Percentiles rank a stretch among this genome's conserved stretches.
phyloP scores from a whole-genome alignment of 2,888 invertebrate genomes.

The Hesperia comma region DNA sequence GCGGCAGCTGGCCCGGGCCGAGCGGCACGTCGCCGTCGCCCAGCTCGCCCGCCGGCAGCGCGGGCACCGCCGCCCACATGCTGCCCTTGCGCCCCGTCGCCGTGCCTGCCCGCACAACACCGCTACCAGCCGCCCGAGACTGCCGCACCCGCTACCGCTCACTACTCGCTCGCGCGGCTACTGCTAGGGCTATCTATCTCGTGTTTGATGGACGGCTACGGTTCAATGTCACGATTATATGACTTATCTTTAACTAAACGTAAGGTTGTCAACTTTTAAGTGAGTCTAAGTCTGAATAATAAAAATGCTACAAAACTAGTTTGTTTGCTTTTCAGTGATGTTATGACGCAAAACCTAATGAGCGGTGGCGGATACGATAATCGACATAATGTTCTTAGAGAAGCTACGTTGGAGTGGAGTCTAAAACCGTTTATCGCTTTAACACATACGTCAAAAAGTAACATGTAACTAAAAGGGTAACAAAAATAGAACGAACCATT shows the following conservation, averaged over 20 bases:
- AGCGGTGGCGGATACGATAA: conserved; percentile 30
- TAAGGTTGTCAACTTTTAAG: neutral
- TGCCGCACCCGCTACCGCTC: conserved; percentile 37
- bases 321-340: neutral
- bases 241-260: too few species aligned
- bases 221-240: too few species aligned
- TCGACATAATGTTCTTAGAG: neutral
- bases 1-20: conserved; percentile 93
- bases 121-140: conserved; percentile 54
- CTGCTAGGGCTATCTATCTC: conserved; percentile 1
- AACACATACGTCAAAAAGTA: conserved; percentile 38
- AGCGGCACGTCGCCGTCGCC: conserved; percentile 83
- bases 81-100: conserved; percentile 83
- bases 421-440: conserved; percentile 33
- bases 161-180: conserved; percentile 42
- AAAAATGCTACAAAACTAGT: neutral
- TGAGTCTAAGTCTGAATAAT: neutral
- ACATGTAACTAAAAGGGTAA: conserved; percentile 52
- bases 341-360: neutral
- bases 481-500: conserved; percentile 73
- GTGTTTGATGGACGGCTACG: neutral
- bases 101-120: conserved; percentile 68
- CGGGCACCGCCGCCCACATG: conserved; percentile 81
- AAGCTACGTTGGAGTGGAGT: conserved; percentile 32
- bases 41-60: conserved; percentile 59